Evolutionary conservation across 2,888 invertebrate species (phyloP).

Genomic region (Parascotia fuliginaria): DNA sequence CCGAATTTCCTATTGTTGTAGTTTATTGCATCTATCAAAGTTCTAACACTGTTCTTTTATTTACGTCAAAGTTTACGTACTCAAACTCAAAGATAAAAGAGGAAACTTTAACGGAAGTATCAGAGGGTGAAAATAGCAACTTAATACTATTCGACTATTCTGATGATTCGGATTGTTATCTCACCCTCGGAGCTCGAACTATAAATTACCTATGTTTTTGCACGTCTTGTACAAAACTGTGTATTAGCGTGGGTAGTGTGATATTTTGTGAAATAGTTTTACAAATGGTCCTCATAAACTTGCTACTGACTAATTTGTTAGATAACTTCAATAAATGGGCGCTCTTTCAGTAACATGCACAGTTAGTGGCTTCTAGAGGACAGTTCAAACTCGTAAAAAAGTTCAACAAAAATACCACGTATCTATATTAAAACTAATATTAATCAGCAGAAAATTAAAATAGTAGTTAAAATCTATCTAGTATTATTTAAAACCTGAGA

Average conservation of each 20-base stretch:
- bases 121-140: slow-evolving; percentile 14
- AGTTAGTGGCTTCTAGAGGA: too few relatives aligned
- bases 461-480: too few relatives aligned
- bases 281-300: slow-evolving; percentile 60
- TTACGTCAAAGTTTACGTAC: neutral
- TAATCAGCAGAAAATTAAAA: too few relatives aligned
- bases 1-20: too few relatives aligned
- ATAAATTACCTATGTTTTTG: slow-evolving; percentile 73
- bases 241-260: slow-evolving; percentile 52
- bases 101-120: neutral
- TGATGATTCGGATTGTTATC: slow-evolving; percentile 24
- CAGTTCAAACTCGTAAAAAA: too few relatives aligned
- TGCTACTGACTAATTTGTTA: slow-evolving; percentile 12
- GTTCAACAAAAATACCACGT: too few relatives aligned
- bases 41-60: neutral
- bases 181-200: slow-evolving; percentile 44
- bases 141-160: slow-evolving; percentile 14
- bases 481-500: too few relatives aligned
- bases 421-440: too few relatives aligned
- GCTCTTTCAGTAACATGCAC: too few relatives aligned
- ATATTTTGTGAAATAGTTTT: slow-evolving; percentile 75
- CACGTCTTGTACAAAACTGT: slow-evolving; percentile 53
- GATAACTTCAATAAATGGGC: too few relatives aligned
- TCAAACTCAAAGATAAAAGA: neutral
- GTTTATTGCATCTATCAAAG: neutral